Percentiles rank a stretch among this genome's conserved stretches.
These are phyloP conservation scores for Cotesia glomerata DNA, from an alignment of 1,140 invertebrate genomes.

Conservation along the genomic window DNA sequence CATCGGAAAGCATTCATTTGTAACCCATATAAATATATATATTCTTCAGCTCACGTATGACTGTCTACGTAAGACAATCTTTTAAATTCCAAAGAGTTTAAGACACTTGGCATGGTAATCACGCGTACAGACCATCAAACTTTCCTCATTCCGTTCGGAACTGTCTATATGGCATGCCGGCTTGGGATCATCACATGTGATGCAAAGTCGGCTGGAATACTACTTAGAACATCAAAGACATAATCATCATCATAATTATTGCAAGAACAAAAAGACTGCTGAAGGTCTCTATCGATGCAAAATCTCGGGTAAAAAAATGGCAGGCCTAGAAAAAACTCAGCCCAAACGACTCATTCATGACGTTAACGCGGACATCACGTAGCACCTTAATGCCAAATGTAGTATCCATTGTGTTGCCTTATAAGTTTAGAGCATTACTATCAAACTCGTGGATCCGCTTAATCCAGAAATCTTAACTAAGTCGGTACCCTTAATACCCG, in stretches of 20 bases:
- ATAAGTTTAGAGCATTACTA: constrained; percentile 50
- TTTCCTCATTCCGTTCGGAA: too few species aligned
- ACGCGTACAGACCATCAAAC: too few species aligned
- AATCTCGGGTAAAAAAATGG: too few species aligned
- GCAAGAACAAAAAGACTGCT: too few species aligned
- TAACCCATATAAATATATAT: not conserved
- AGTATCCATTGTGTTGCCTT: constrained; percentile 58
- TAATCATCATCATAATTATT: too few species aligned
- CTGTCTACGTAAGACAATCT: too few species aligned
- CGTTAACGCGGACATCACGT: constrained; percentile 44
- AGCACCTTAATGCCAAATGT: constrained; percentile 59
- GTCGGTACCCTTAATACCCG: not conserved
- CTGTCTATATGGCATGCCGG: too few species aligned
- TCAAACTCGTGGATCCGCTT: constrained; percentile 52
- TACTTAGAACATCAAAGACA: too few species aligned
- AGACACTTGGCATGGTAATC: too few species aligned
- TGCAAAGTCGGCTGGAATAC: too few species aligned
- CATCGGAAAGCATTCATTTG: not conserved
- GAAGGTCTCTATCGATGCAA: too few species aligned
- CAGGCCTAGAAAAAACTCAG: not conserved
- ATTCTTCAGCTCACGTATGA: not conserved
- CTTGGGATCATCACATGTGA: not conserved
- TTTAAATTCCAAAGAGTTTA: too few species aligned
- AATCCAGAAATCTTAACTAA: constrained; percentile 55
- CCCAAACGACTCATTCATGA: not conserved